A percentile compares a stretch with the other conserved stretches of the same genome.
These are phyloP conservation scores for Eumeta japonica DNA, from an alignment of 1,140 invertebrate species.

Conservation along the genomic window DNA sequence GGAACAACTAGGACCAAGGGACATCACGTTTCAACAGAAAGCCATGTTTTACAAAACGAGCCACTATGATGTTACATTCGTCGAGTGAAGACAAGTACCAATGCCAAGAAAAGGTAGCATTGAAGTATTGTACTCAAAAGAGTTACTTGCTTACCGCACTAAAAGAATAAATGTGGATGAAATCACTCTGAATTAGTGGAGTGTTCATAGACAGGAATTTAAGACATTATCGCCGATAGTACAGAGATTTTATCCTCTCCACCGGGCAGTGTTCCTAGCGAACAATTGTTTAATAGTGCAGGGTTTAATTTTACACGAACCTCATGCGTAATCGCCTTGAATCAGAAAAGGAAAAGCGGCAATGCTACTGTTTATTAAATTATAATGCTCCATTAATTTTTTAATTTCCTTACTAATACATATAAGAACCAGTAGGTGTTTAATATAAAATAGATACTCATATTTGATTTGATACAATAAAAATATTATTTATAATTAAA, in stretches of 20 bases:
- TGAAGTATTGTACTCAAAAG: conserved; percentile 4
- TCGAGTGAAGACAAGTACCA: conserved; percentile 13
- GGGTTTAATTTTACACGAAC: conserved; percentile 21
- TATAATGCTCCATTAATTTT: conserved; percentile 20
- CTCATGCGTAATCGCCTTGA: conserved; percentile 16
- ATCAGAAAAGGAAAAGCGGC: conserved; percentile 22
- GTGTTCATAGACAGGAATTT: conserved; percentile 12
- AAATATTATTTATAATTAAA: too few species aligned
- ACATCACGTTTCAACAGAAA: conserved; percentile 8
- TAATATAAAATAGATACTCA: too few species aligned
- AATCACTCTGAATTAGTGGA: conserved; percentile 20
- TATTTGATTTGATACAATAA: too few species aligned
- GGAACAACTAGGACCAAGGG: conserved; percentile 9
- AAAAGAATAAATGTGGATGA: conserved; percentile 16
- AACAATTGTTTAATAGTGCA: too few species aligned
- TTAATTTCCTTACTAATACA: conserved; percentile 18
- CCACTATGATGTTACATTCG: conserved; percentile 12
- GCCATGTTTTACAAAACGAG: conserved; percentile 12
- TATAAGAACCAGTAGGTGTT: too few species aligned
- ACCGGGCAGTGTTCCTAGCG: conserved; percentile 20
- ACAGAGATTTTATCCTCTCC: conserved; percentile 17
- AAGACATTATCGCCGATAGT: conserved; percentile 10
- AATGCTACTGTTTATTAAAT: conserved; percentile 24
- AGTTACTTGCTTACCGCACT: not conserved
- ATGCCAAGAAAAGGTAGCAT: conserved; percentile 9